Evolutionary conservation across 37 sponge, comb jelly and placozoan genomes (phyloP).

Genomic region (Ephydatia muelleri): DNA sequence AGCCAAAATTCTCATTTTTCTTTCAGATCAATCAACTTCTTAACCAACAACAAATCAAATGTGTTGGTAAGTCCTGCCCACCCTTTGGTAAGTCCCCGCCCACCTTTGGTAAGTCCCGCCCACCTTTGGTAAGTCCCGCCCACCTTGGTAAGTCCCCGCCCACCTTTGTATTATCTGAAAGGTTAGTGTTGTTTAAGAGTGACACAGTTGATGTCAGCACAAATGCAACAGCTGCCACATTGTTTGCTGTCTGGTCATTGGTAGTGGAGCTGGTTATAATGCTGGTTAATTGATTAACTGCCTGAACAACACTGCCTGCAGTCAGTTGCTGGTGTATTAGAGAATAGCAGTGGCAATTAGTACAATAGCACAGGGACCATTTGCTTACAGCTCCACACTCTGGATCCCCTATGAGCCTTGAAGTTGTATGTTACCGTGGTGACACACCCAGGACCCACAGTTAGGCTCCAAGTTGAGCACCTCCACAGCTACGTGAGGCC

Average conservation of each 20-base stretch:
- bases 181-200: background rate
- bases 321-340: background rate
- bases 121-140: no score
- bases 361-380: background rate
- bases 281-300: background rate
- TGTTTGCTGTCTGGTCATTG: constrained; percentile 36
- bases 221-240: constrained; percentile 18
- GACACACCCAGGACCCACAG: constrained; percentile 28
- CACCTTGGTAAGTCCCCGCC: no score
- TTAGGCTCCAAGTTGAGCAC: background rate
- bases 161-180: constrained; percentile 9
- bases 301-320: background rate
- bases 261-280: background rate
- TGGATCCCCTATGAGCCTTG: background rate
- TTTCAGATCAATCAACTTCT: no score
- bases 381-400: background rate
- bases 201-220: background rate
- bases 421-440: constrained; percentile 11
- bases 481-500: background rate
- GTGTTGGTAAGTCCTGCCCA: no score
- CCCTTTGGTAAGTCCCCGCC: no score
- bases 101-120: no score
- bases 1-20: no score
- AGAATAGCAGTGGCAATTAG: background rate
- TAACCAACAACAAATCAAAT: no score